Base-by-base conservation (phyloP, 2,888 invertebrate species). In the Athalia rosae region DNA sequence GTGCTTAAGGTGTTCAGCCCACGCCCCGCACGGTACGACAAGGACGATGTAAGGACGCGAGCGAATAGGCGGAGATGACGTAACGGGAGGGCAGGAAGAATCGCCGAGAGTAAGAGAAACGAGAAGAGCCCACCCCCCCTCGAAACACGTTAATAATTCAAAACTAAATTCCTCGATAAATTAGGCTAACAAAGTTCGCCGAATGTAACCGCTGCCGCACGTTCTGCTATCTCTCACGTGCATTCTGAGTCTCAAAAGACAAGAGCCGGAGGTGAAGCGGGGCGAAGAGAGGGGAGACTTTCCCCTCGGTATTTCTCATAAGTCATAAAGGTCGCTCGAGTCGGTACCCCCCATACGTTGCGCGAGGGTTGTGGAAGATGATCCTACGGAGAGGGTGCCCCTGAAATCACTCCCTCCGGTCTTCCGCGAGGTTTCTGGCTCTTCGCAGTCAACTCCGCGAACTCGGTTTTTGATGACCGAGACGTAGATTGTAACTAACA, bases 121-220 rank as follows among this genome's bases (percentile, higher is more conserved):
- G 4, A 7, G n/a, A n/a, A n/a, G 53, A 53, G 6, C 45, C 41
- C 53, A 56, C 53, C 28, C 13, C 28, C 45, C 7, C 80, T 81
- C 78, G 81, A 81, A 79, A 80, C 79, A 80, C 84, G 83, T 85
- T 86, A 85, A 85, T 85, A 85, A 84, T 85, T 83, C 82, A 82
- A 80, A 79, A 81, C 77, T 83, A 82, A 86, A 85, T 84, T 86
- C 84, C 80, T 81, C 85, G 83, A 86, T 87, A 85, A 87, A 87
- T 87, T 86, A 85, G 83, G 81, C 86, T 85, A 85, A 86, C 85
- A 83, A 86, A 87, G 83, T 86, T 87, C 59, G 2, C 58, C 50
- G 47, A 63, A 47, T 76, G 76, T 78, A 76, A 78, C 62, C 78
- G 61, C 74, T 28, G 15, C 74, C 61, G 45, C 61, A 50, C 74